Base-by-base conservation (phyloP, 2,113 vertebrate species). In the Micronycteris hirsuta region DNA sequence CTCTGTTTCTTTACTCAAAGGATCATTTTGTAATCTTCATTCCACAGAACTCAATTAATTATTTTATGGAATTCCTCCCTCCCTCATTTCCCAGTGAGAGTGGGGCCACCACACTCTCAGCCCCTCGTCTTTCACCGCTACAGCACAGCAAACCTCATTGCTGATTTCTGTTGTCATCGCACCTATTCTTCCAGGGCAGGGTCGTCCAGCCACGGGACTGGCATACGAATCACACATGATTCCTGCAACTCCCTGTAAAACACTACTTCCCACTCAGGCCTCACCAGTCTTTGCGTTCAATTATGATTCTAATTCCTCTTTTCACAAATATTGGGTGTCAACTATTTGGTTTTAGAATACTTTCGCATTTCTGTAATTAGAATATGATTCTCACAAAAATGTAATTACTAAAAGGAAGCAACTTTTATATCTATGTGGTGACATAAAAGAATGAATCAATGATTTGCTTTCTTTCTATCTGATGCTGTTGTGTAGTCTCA, bases 1-100 rank as follows among this genome's bases (percentile, higher is more conserved):
- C 68, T 86, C 86, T 61, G 28, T 89, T 85, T 93, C 78, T 95
- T 89, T 94, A 84, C 88, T 93, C 73, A 94, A 76, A 94, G 73
- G 96, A 94, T 97, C 91, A 94, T 86, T 97, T 68, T 91, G 83
- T 83, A 95, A 97, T 96, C 88, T 97, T 86, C 88, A 63, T 89
- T 95, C 77, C 47, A 83, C 88, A 97, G 92, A 96, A 83, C 38
- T 63, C 13, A 70, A 82, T 94, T 95, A 96, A 93, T 92, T 96
- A 95, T 89, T 95, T 97, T 88, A 92, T 36, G 95, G 61, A 54
- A 90, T 93, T 97, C 97, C 81, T 96, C 58, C 80, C 89, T 26
- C 67, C 65, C 49, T 88, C 84, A 95, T 92, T 92, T 96, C 65
- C 90, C 67, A 94, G 15, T 92, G 90, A 93, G 78, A 96, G 67